Percentiles rank a stretch among this genome's conserved stretches.
phyloP scores from a whole-genome alignment of 2,888 invertebrate genomes.

The Galeopsomyia nigrocyanea region DNA sequence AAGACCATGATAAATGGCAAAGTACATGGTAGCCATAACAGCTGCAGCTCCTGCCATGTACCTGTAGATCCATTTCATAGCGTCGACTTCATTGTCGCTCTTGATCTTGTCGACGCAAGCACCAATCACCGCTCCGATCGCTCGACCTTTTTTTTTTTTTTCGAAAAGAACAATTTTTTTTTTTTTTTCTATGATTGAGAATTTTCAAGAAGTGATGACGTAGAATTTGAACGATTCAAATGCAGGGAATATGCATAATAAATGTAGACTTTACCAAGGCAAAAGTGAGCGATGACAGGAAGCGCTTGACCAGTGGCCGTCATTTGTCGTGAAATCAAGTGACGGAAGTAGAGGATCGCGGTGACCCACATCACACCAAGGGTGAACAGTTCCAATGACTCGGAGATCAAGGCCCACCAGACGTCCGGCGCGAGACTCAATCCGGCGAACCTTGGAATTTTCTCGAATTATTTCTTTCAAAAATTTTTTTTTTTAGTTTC shows the following conservation, averaged over 20 bases:
- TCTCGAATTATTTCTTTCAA: not conserved
- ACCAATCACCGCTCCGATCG: conserved; percentile 79
- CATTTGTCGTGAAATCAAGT: conserved; percentile 82
- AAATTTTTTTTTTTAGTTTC: no score
- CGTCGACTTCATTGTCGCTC: conserved; percentile 67
- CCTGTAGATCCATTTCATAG: conserved; percentile 73
- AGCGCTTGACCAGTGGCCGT: conserved; percentile 85
- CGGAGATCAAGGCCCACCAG: conserved; percentile 78
- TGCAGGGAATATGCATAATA: not conserved
- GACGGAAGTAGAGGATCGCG: conserved; percentile 84
- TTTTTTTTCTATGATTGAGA: conserved; percentile 20
- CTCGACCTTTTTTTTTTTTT: conserved; percentile 73
- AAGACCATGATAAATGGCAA: conserved; percentile 80
- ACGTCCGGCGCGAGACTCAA: conserved; percentile 68
- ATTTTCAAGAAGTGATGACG: not conserved
- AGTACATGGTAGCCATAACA: conserved; percentile 77
- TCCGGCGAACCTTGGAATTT: conserved; percentile 58
- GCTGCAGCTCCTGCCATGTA: conserved; percentile 78
- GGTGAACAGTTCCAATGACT: conserved; percentile 82
- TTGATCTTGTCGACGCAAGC: conserved; percentile 68
- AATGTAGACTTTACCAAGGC: conserved; percentile 73
- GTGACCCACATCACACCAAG: conserved; percentile 85
- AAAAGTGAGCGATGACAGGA: conserved; percentile 85
- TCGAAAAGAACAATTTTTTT: no score
- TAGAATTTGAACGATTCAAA: not conserved